Evolutionary conservation across 2,888 invertebrate genomes (phyloP).

Genomic region (Siphlonurus alternatus): DNA sequence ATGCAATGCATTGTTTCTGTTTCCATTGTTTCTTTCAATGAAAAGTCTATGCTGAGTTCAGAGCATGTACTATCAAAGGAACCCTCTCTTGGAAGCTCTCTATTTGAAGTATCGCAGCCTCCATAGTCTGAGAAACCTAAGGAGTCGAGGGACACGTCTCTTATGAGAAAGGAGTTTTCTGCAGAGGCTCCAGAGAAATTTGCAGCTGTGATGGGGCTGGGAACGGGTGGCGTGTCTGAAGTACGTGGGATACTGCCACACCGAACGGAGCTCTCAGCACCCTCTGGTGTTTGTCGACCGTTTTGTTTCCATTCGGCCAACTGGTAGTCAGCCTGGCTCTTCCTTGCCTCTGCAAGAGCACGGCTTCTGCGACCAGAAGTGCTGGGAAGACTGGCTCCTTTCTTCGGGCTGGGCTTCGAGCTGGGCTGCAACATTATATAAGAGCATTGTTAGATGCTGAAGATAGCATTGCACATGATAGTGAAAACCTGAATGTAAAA

Average conservation of each 20-base stretch:
- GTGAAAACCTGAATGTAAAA: too few relatives aligned
- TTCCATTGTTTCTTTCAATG: constrained; percentile 14
- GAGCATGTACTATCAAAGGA: constrained; percentile 20
- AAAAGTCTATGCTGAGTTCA: constrained; percentile 18
- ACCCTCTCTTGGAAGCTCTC: constrained; percentile 15
- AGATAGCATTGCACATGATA: too few relatives aligned
- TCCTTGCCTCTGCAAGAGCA: too few relatives aligned
- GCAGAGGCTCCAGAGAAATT: background rate
- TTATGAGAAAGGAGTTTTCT: constrained; percentile 8
- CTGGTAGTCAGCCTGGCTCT: background rate
- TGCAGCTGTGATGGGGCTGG: too few relatives aligned
- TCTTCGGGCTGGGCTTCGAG: too few relatives aligned
- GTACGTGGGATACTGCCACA: background rate
- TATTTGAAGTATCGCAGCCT: constrained; percentile 9
- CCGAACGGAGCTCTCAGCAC: background rate
- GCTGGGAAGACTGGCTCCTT: constrained; percentile 2
- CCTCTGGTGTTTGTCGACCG: constrained; percentile 1
- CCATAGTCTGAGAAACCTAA: constrained; percentile 12
- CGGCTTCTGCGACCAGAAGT: constrained; percentile 2
- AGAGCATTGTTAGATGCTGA: too few relatives aligned
- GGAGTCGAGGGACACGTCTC: constrained; percentile 16
- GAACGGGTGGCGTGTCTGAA: background rate
- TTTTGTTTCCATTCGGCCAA: background rate
- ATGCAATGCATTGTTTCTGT: constrained; percentile 16
- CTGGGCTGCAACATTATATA: too few relatives aligned